Conservation (phyloP, 2,113 vertebrate genomes). For the Meleagris gallopavo region DNA sequence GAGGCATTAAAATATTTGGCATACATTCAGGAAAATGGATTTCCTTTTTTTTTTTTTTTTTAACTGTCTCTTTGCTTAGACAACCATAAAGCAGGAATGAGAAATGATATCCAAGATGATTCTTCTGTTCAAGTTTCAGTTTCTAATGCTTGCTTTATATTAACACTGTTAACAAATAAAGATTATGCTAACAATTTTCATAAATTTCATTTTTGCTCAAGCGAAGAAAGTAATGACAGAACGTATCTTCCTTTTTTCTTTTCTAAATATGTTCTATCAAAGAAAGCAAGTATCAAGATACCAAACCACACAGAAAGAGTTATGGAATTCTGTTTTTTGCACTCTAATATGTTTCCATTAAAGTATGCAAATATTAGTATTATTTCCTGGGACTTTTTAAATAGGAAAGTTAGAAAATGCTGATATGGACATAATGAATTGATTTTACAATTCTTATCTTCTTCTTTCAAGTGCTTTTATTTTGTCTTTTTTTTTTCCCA, state of each 20-base stretch:
- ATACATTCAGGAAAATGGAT: not conserved
- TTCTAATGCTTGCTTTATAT: not conserved
- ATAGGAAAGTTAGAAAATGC: not conserved
- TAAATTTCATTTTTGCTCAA: not conserved
- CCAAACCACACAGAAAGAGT: not conserved
- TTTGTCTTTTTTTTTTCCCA: slow-evolving; percentile 29
- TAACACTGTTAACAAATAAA: not conserved
- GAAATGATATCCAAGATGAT: not conserved
- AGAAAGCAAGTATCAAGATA: not conserved
- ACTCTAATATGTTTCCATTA: slow-evolving; percentile 29
- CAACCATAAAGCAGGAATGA: not conserved
- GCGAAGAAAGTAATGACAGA: slow-evolving; percentile 10
- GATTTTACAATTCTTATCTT: slow-evolving; percentile 42
- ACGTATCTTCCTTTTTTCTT: not conserved
- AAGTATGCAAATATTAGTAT: slow-evolving; percentile 7
- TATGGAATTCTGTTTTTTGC: not conserved
- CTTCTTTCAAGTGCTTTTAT: slow-evolving; percentile 50
- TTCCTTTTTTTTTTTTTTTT: not conserved
- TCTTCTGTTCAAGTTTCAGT: not conserved
- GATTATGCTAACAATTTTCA: slow-evolving; percentile 1
- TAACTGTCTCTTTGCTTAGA: not conserved
- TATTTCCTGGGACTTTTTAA: not conserved
- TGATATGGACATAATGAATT: not conserved
- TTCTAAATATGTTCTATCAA: slow-evolving; percentile 10
- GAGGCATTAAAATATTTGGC: not conserved